These are phyloP conservation scores for Odocoileus hemionus DNA, from an alignment of 2,113 vertebrate species.

Conservation along the genomic window DNA sequence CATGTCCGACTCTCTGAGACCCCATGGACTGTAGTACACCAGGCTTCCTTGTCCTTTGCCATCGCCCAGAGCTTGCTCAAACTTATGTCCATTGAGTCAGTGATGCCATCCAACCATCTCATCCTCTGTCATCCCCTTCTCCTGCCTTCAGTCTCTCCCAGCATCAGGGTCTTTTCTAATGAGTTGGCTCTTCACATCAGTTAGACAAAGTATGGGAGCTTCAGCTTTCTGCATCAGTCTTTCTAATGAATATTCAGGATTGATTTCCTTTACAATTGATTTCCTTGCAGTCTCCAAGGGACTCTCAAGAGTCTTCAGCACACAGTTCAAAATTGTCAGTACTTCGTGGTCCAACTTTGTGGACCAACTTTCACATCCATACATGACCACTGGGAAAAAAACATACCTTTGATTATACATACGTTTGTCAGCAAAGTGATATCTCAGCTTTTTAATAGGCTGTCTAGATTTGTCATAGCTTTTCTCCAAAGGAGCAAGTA, in stretches of 20 bases:
- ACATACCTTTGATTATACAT: not conserved
- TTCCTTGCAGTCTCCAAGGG: not conserved
- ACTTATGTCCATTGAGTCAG: not conserved
- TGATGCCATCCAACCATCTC: not conserved
- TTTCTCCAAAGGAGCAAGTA: not conserved
- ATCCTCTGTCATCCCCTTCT: not conserved
- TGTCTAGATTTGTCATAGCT: not conserved
- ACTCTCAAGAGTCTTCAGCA: not conserved
- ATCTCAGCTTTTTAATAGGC: fast-evolving
- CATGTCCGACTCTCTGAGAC: not conserved
- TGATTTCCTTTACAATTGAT: not conserved
- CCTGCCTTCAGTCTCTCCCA: not conserved
- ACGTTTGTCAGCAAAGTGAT: not conserved
- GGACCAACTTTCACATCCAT: not conserved
- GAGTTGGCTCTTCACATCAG: not conserved
- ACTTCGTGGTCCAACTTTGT: not conserved
- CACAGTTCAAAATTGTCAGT: not conserved
- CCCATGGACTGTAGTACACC: not conserved
- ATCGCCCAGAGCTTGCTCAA: not conserved
- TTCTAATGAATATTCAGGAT: not conserved
- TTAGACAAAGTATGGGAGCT: not conserved
- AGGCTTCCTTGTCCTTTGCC: not conserved
- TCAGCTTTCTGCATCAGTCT: not conserved
- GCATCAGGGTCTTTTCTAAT: not conserved
- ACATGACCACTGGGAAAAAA: not conserved